Evolutionary conservation across 2,888 invertebrate genomes (phyloP).

Genomic region (Thalpophila matura): DNA sequence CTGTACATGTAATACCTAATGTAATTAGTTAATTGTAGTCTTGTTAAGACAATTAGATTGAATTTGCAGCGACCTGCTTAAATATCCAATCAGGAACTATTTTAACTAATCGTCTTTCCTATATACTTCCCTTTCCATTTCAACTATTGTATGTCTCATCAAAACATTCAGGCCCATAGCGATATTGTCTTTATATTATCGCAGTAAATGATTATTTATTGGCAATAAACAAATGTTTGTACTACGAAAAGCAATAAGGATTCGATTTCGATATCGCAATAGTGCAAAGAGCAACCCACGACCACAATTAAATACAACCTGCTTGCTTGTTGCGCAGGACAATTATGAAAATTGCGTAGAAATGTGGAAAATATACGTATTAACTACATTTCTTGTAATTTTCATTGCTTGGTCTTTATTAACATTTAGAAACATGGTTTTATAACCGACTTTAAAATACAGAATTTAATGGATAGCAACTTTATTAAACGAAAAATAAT

Average conservation of each 20-base stretch:
- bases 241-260: conserved; percentile 38
- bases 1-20: too few species aligned
- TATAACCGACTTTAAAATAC: neutral
- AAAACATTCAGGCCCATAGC: neutral
- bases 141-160: neutral
- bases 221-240: conserved; percentile 17
- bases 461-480: neutral
- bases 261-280: conserved; percentile 47
- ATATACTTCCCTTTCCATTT: neutral
- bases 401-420: conserved; percentile 2
- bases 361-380: conserved; percentile 24
- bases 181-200: neutral
- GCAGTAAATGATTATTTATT: conserved; percentile 14
- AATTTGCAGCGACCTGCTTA: too few species aligned
- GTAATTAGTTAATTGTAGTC: too few species aligned
- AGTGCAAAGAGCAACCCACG: conserved; percentile 42
- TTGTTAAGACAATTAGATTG: too few species aligned
- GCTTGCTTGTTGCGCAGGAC: conserved; percentile 27
- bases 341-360: conserved; percentile 42
- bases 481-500: neutral
- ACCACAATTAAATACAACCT: conserved; percentile 39
- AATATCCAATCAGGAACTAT: too few species aligned
- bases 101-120: too few species aligned
- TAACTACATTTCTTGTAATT: conserved; percentile 21
- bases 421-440: neutral